Evolutionary conservation across 2,797 vertebrate species (phyloP).

Genomic region (Cetoscarus ocellatus): DNA sequence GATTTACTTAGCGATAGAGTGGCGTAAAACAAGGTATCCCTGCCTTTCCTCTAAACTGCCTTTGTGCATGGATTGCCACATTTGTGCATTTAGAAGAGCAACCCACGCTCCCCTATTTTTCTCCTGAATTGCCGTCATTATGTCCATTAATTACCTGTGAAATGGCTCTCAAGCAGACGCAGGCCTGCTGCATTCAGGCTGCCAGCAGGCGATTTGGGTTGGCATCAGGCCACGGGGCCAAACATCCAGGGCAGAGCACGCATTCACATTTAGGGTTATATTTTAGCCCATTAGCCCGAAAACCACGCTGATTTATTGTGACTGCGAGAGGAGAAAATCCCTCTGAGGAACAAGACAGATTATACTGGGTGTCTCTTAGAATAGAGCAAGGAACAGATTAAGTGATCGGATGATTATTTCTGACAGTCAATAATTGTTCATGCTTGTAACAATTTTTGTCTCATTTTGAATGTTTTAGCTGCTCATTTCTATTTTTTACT

Average conservation of each 20-base stretch:
- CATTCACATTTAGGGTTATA: constrained; percentile 41
- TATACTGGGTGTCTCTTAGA: neutral
- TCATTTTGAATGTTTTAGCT: neutral
- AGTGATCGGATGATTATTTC: neutral
- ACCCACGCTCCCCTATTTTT: constrained; percentile 21
- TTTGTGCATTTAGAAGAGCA: constrained; percentile 38
- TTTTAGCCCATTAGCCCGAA: constrained; percentile 35
- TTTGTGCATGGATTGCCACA: constrained; percentile 44
- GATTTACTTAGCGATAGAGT: neutral
- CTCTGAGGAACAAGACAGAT: neutral
- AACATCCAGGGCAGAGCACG: constrained; percentile 35
- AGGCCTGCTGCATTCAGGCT: constrained; percentile 45
- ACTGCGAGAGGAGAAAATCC: constrained; percentile 1
- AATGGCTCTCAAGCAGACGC: constrained; percentile 74
- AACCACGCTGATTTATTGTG: constrained; percentile 25
- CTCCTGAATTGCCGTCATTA: constrained; percentile 77
- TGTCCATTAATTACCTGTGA: constrained; percentile 86
- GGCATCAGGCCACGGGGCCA: constrained; percentile 46
- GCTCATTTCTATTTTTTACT: no score
- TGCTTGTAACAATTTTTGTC: neutral
- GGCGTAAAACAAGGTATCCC: neutral
- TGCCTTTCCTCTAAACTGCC: constrained; percentile 19
- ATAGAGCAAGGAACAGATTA: neutral
- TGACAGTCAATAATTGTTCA: neutral
- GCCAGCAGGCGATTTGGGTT: constrained; percentile 62